Evolutionary conservation across 2,888 invertebrate species (phyloP).

Genomic region (Cantharis flavilabris): DNA sequence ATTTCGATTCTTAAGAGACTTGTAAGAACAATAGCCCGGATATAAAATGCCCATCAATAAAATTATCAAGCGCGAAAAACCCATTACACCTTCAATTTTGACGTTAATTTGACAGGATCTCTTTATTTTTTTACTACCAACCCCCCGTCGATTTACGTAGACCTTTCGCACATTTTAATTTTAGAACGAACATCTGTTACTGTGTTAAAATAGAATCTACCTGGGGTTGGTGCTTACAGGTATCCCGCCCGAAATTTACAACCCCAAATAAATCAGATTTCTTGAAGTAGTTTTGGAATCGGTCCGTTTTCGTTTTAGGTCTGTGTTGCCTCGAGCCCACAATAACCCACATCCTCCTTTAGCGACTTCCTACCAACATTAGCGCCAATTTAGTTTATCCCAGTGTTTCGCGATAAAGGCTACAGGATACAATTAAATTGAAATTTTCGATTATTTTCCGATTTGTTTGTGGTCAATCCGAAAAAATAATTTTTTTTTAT

Average conservation of each 20-base stretch:
- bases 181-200: conserved; percentile 6
- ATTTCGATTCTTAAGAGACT: neutral
- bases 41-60: neutral
- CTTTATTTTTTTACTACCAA: neutral
- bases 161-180: conserved; percentile 10
- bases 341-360: conserved; percentile 27
- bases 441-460: neutral
- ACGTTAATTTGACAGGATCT: neutral
- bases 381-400: conserved; percentile 25
- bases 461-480: neutral
- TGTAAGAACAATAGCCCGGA: conserved; percentile 1
- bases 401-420: conserved; percentile 11
- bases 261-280: neutral
- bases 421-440: conserved; percentile 17
- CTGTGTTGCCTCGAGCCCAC: neutral
- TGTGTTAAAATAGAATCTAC: neutral
- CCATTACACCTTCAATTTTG: neutral
- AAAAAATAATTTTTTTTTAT: neutral
- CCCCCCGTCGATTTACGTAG: neutral
- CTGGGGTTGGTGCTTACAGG: conserved; percentile 3
- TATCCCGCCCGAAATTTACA: conserved; percentile 7
- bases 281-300: neutral
- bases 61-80: neutral
- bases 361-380: conserved; percentile 22
- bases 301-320: neutral